Percentiles rank a stretch among this genome's conserved stretches.
phyloP scores from a whole-genome alignment of 2,888 invertebrate genomes.

The Sesamia inferens region DNA sequence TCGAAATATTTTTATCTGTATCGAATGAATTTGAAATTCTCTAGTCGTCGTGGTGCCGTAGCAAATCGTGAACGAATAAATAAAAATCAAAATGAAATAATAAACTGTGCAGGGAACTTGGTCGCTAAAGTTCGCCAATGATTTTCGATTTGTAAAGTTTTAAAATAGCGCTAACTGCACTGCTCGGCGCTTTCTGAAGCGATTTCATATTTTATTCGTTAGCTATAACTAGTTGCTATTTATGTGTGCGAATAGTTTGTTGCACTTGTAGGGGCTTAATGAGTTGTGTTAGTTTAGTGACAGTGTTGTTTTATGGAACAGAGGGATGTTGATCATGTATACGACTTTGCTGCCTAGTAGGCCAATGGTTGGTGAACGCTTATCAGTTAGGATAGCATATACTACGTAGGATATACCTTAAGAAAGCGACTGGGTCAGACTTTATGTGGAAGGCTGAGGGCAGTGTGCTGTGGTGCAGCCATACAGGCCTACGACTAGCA shows the following conservation, averaged over 20 bases:
- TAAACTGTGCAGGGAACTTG: conserved; percentile 64
- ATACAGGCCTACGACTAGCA: not conserved
- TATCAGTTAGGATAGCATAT: not conserved
- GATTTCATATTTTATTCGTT: conserved; percentile 65
- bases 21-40: conserved; percentile 64
- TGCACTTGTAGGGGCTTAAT: conserved; percentile 35
- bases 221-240: conserved; percentile 57
- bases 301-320: not conserved
- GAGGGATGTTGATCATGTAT: no score
- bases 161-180: conserved; percentile 65
- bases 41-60: conserved; percentile 52
- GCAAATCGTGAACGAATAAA: conserved; percentile 68
- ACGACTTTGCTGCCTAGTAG: not conserved
- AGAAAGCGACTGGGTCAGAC: not conserved
- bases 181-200: conserved; percentile 55
- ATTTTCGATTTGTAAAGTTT: conserved; percentile 68
- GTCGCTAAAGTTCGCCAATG: conserved; percentile 63
- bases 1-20: conserved; percentile 58
- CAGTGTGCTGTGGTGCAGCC: not conserved
- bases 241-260: conserved; percentile 59
- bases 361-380: not conserved
- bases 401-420: not conserved
- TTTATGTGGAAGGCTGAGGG: not conserved
- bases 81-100: conserved; percentile 71
- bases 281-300: conserved; percentile 10